Percentiles rank a stretch among this genome's conserved stretches.
phyloP scores from a whole-genome alignment of 2,888 invertebrate species.

The Parascotia fuliginaria region DNA sequence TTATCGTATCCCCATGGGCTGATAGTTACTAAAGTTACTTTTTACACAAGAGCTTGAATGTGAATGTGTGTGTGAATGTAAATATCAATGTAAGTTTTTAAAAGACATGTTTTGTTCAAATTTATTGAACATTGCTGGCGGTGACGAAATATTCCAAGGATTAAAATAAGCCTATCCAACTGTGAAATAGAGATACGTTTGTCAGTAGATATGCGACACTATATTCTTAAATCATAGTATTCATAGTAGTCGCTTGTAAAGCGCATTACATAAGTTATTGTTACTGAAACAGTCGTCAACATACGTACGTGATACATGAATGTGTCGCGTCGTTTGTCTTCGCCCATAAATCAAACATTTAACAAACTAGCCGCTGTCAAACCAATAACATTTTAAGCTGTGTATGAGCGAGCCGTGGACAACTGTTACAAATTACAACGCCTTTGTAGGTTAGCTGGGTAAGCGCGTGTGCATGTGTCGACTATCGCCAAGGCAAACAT shows the following conservation, averaged over 20 bases:
- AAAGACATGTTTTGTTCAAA: too few relatives aligned
- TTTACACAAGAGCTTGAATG: too few relatives aligned
- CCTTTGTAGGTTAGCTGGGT: conserved; percentile 38
- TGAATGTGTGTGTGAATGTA: too few relatives aligned
- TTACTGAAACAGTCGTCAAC: conserved; percentile 53
- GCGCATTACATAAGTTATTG: conserved; percentile 19
- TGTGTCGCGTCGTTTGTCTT: conserved; percentile 55
- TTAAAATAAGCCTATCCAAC: too few relatives aligned
- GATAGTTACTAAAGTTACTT: too few relatives aligned
- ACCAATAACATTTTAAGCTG: conserved; percentile 68
- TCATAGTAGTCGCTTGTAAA: conserved; percentile 11
- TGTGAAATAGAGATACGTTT: too few relatives aligned
- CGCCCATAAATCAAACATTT: conserved; percentile 72
- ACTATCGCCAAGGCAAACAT: conserved; percentile 20
- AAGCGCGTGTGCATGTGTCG: conserved; percentile 24
- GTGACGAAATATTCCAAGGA: too few relatives aligned
- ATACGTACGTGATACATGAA: conserved; percentile 27
- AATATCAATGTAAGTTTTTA: too few relatives aligned
- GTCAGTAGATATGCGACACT: too few relatives aligned
- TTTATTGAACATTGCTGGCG: too few relatives aligned
- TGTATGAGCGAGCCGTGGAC: conserved; percentile 44
- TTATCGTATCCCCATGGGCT: too few relatives aligned
- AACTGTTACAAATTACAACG: conserved; percentile 55
- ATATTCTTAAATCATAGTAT: too few relatives aligned
- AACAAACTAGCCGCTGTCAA: conserved; percentile 64